phyloP scores from a whole-genome alignment of 2,113 vertebrate genomes.

The Pygoscelis antarcticus region DNA sequence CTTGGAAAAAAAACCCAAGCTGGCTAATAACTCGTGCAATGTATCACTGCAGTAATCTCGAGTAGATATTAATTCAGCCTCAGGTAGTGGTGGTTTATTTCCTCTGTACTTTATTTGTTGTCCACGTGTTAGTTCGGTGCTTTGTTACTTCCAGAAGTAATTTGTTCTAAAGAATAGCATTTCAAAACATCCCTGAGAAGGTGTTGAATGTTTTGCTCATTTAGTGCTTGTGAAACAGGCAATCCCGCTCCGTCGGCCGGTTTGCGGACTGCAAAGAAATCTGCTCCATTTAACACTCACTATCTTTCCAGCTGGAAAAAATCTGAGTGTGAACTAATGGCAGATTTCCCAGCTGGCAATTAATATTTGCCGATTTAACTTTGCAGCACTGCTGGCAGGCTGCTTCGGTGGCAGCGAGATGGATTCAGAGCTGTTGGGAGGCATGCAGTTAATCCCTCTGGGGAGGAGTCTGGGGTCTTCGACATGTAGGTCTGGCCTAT shows the following conservation, averaged over 20 bases:
- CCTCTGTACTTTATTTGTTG: neutral
- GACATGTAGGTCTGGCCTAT: neutral
- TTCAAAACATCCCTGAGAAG: neutral
- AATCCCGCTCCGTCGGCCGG: neutral
- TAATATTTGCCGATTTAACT: conserved; percentile 15
- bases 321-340: neutral
- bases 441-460: neutral
- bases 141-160: neutral
- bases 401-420: neutral
- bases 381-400: neutral
- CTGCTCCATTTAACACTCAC: neutral
- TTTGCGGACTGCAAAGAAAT: neutral
- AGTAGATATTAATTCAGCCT: neutral
- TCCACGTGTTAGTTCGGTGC: neutral
- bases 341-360: conserved; percentile 37
- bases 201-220: neutral
- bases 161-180: neutral
- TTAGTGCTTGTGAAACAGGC: neutral
- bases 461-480: neutral
- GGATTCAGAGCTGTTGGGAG: neutral
- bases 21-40: neutral
- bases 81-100: neutral
- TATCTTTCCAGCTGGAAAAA: conserved; percentile 15
- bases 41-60: neutral
- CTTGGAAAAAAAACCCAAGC: neutral